Evolutionary conservation across 1,140 invertebrate genomes (phyloP), one percentile per base, ranked within the genome.

Genomic region (Philopotamus ludificatus): DNA sequence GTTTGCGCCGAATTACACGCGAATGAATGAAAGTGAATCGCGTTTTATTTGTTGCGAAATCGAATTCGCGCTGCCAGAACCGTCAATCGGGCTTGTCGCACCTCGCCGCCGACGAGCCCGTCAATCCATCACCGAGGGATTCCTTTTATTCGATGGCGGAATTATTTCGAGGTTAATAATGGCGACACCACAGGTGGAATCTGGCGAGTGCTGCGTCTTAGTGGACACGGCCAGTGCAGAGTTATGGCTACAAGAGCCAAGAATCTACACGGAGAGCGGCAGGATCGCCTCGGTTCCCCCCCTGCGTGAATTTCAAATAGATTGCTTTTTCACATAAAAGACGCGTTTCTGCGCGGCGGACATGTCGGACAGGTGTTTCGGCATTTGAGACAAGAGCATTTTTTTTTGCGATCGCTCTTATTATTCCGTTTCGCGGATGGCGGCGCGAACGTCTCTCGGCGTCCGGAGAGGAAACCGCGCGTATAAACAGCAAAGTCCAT

Each of bases 261-360:
- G 61, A 68, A 68, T 68, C 55, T 26, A 15, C 61, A 16, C 25
- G 25, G 16, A 12, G 53, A n/a, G n/a, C n/a, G n/a, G n/a, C n/a
- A n/a, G 53, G 34, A 57, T 57, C 53, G 22, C 25, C 16, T n/a
- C n/a, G n/a, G n/a, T n/a, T n/a, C 21, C 41, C n/a, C 16, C 26
- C n/a, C 28, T 12, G 23, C 34, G 60, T 58, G 53, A 57, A 67
- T 62, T 67, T 66, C 63, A 49, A n/a, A 70, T 63, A 42, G 58
- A 16, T 57, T 12, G 16, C 28, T 66, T 66, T 66, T 66, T 63
- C 15, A 39, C 63, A 21, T 21, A 57, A 65, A 60, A 58, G 42
- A 42, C 58, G 20, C 26, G 57, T 20, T 53, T 61, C 22, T 60
- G n/a, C 49, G 49, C 4, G 34, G 18, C 53, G 34, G 20, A 39